A percentile compares a stretch with the other conserved stretches of the same genome.
These are phyloP conservation scores for Chionodraco myersi DNA, from an alignment of 2,113 vertebrate species.

Conservation along the genomic window DNA sequence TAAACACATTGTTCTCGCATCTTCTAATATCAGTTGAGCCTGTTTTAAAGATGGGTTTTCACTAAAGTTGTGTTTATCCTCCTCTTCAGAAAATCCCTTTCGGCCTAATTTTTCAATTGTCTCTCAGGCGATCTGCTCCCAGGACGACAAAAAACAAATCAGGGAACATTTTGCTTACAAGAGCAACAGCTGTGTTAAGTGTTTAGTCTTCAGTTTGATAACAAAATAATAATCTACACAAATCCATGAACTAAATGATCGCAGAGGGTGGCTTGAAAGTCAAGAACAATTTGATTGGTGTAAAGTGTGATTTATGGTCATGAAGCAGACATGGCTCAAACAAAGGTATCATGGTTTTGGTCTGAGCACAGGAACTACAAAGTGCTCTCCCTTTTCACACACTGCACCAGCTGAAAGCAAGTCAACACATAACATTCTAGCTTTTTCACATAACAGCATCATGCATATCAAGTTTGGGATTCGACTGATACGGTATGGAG, in stretches of 20 bases:
- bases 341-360: background rate
- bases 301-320: too few species aligned
- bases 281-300: background rate
- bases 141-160: conserved; percentile 4
- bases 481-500: conserved; percentile 18
- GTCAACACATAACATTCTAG: conserved; percentile 22
- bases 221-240: background rate
- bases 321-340: background rate
- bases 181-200: conserved; percentile 1
- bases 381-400: conserved; percentile 11
- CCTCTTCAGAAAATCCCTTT: conserved; percentile 1
- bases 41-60: conserved; percentile 1
- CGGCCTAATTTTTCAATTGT: conserved; percentile 9
- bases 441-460: conserved; percentile 52
- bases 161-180: conserved; percentile 1
- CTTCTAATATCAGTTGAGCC: background rate
- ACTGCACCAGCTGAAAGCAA: conserved; percentile 27
- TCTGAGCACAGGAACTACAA: background rate
- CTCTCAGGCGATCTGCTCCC: conserved; percentile 20
- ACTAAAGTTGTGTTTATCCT: conserved; percentile 7
- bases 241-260: background rate
- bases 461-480: conserved; percentile 12
- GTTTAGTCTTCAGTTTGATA: background rate
- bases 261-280: background rate
- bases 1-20: background rate